phyloP scores from a whole-genome alignment of 2,797 vertebrate species.

The Dendrocincla fuliginosa region DNA sequence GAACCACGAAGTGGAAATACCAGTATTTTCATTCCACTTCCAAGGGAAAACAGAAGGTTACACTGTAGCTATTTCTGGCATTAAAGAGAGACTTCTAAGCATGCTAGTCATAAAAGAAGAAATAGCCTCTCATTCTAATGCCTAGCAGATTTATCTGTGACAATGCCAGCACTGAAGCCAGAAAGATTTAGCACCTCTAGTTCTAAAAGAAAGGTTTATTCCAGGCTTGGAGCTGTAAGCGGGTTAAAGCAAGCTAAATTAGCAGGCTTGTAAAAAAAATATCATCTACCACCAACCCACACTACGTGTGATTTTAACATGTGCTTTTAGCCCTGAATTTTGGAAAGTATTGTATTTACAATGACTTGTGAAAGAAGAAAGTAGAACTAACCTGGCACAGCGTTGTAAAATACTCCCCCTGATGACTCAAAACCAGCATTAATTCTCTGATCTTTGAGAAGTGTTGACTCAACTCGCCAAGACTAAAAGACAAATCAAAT shows the following conservation, averaged over 20 bases:
- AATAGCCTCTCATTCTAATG: neutral
- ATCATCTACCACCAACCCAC: constrained; percentile 9
- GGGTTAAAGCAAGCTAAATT: neutral
- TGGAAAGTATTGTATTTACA: constrained; percentile 6
- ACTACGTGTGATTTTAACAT: neutral
- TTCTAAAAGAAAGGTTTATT: constrained; percentile 19
- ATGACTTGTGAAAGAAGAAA: neutral
- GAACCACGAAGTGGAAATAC: neutral
- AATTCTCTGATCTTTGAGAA: constrained; percentile 6
- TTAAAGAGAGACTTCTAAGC: neutral
- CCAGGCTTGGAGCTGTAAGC: neutral
- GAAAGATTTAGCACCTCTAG: neutral
- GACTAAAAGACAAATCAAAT: neutral
- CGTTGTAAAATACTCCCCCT: constrained; percentile 14
- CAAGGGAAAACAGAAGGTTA: constrained; percentile 13
- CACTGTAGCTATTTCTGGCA: neutral
- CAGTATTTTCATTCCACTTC: neutral
- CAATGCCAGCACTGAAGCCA: neutral
- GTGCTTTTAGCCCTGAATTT: neutral
- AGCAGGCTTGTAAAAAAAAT: neutral
- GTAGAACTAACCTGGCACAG: neutral
- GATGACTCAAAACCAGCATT: constrained; percentile 35
- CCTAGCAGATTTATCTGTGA: neutral
- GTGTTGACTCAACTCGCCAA: neutral
- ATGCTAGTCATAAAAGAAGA: neutral